Percentiles rank a stretch among this genome's conserved stretches.
phyloP scores from a whole-genome alignment of 2,797 vertebrate genomes.

The Xiphophorus birchmanni region DNA sequence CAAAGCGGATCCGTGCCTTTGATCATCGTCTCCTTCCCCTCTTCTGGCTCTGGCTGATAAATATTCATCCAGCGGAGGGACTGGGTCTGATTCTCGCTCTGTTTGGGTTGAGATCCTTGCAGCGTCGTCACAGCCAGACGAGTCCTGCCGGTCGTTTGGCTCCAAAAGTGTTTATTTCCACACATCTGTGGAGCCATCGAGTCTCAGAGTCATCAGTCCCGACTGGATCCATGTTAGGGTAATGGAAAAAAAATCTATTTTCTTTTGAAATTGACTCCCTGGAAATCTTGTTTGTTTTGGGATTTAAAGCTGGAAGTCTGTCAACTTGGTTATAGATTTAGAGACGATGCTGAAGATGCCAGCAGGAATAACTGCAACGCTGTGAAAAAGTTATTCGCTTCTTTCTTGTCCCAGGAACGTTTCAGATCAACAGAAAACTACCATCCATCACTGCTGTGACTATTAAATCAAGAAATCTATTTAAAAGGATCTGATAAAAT shows the following conservation, averaged over 20 bases:
- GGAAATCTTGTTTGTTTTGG: conserved; percentile 5
- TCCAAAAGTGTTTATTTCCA: conserved; percentile 28
- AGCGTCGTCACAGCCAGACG: conserved; percentile 17
- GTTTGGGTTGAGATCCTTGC: conserved; percentile 41
- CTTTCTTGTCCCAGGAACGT: neutral
- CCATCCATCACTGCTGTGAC: neutral
- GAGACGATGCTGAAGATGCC: conserved; percentile 1
- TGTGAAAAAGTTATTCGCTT: neutral
- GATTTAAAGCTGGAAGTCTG: conserved; percentile 15
- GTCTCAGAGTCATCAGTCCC: conserved; percentile 2
- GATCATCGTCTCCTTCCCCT: conserved; percentile 62
- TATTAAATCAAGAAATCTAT: neutral
- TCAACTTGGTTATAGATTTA: conserved; percentile 20
- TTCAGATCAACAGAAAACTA: neutral
- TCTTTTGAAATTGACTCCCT: conserved; percentile 30
- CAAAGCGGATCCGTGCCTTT: conserved; percentile 66
- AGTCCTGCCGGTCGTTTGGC: conserved; percentile 40
- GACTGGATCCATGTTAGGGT: conserved; percentile 19
- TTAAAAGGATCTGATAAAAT: neutral
- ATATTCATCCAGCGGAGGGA: conserved; percentile 68
- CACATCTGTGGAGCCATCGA: conserved; percentile 35
- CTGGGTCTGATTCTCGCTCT: conserved; percentile 53
- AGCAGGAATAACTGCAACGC: neutral
- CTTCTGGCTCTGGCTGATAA: conserved; percentile 66
- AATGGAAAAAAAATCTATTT: conserved; percentile 18